Conservation (phyloP, 92 coral and sea anemone species). For the Diadumene lineata region DNA sequence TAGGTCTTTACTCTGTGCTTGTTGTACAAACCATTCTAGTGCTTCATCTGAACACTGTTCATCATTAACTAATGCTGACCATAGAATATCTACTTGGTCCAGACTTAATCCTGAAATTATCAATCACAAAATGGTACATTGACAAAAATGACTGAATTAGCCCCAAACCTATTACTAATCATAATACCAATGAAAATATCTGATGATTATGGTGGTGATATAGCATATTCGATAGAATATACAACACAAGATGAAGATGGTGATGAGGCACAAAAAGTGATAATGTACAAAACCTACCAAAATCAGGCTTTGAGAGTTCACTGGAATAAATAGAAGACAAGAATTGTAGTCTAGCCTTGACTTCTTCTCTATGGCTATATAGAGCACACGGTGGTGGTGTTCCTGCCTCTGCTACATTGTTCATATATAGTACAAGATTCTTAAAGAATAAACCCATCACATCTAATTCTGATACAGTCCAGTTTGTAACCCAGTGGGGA, state of each 20-base stretch:
- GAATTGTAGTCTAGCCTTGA: slow-evolving; percentile 89
- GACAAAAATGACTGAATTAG: background rate
- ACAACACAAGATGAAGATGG: background rate
- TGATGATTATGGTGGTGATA: background rate
- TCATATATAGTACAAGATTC: slow-evolving; percentile 73
- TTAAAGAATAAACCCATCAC: slow-evolving; percentile 90
- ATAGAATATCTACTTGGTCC: slow-evolving; percentile 86
- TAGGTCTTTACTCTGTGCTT: slow-evolving; percentile 96
- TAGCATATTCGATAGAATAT: background rate
- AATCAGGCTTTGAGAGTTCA: slow-evolving; percentile 89
- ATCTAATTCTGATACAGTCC: slow-evolving; percentile 83
- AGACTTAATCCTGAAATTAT: slow-evolving; percentile 62
- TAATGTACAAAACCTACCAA: slow-evolving; percentile 60
- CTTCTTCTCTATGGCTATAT: slow-evolving; percentile 83
- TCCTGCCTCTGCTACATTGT: slow-evolving; percentile 26
- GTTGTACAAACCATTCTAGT: slow-evolving; percentile 97
- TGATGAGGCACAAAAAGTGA: background rate
- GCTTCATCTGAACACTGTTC: slow-evolving; percentile 87
- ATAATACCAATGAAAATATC: too few relatives aligned
- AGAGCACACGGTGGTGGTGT: slow-evolving; percentile 50
- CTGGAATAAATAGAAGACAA: slow-evolving; percentile 90
- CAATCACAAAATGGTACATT: background rate
- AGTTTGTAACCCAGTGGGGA: slow-evolving; percentile 90
- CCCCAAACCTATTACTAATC: too few relatives aligned
- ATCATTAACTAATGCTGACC: slow-evolving; percentile 88